Conservation (phyloP, 2,113 vertebrate genomes). For the Peromyscus leucopus region DNA sequence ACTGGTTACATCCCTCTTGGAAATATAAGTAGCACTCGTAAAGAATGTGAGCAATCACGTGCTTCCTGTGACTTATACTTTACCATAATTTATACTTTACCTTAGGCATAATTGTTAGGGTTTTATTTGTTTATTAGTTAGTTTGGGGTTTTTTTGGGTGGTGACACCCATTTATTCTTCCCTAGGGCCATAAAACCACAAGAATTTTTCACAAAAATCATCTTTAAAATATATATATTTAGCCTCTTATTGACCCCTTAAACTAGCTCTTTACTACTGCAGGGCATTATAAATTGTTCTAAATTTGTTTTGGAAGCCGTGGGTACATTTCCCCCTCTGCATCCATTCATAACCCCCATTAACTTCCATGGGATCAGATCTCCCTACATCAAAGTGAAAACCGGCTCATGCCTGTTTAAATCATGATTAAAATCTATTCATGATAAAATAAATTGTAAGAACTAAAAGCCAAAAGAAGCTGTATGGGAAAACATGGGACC, state of each 20-base stretch:
- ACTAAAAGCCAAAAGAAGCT: constrained; percentile 46
- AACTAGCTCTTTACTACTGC: constrained; percentile 76
- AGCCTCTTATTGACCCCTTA: constrained; percentile 78
- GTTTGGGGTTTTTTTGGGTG: neutral
- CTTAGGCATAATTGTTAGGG: constrained; percentile 65
- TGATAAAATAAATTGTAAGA: constrained; percentile 72
- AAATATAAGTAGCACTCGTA: constrained; percentile 72
- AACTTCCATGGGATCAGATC: constrained; percentile 62
- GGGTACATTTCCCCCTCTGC: constrained; percentile 66
- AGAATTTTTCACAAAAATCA: constrained; percentile 81
- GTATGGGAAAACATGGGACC: constrained; percentile 36
- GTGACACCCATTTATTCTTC: constrained; percentile 73
- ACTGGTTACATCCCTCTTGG: constrained; percentile 40
- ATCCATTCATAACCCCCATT: constrained; percentile 74
- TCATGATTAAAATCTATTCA: constrained; percentile 67
- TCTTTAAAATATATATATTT: constrained; percentile 83
- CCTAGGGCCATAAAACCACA: constrained; percentile 73
- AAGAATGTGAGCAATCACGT: constrained; percentile 55
- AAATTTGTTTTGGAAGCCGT: constrained; percentile 76
- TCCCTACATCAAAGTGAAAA: constrained; percentile 64
- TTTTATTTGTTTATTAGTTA: constrained; percentile 29
- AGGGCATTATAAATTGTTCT: constrained; percentile 83
- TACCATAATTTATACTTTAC: constrained; percentile 74
- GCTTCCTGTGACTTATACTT: constrained; percentile 31
- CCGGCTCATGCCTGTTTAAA: constrained; percentile 45